These are phyloP conservation scores for Volucella zonaria DNA, from an alignment of 2,888 invertebrate species.

Conservation along the genomic window DNA sequence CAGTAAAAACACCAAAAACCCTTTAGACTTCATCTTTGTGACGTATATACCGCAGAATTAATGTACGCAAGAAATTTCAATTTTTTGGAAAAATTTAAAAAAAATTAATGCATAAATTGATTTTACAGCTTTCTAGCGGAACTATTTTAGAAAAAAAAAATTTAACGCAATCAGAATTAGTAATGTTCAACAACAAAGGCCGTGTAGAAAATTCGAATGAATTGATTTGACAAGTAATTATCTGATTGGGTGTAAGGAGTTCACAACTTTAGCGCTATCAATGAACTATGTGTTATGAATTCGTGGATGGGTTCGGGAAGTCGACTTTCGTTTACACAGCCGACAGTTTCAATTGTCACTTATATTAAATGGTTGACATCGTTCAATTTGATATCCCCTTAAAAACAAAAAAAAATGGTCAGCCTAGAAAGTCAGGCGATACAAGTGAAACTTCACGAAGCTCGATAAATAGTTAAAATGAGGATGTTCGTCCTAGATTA, in stretches of 20 bases:
- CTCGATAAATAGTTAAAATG: too few relatives aligned
- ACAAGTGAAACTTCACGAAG: too few relatives aligned
- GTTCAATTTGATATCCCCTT: too few relatives aligned
- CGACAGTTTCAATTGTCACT: too few relatives aligned
- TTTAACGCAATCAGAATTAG: constrained; percentile 41
- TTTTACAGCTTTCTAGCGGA: constrained; percentile 46
- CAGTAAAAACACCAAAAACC: constrained; percentile 78
- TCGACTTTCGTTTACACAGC: too few relatives aligned
- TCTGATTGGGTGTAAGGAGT: constrained; percentile 11
- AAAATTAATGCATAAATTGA: constrained; percentile 3
- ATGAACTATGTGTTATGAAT: background rate
- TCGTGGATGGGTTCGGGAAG: too few relatives aligned
- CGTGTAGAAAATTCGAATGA: constrained; percentile 65
- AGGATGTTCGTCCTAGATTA: too few relatives aligned
- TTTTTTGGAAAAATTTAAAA: background rate
- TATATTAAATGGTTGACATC: too few relatives aligned
- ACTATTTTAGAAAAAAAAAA: constrained; percentile 33
- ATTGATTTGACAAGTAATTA: constrained; percentile 52
- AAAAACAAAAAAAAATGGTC: too few relatives aligned
- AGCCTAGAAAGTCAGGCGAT: too few relatives aligned
- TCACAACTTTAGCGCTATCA: background rate
- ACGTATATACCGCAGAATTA: background rate
- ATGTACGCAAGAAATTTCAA: background rate
- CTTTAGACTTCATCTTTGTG: constrained; percentile 78
- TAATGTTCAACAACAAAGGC: constrained; percentile 65